Conservation (phyloP, 2,888 invertebrate species). For the Ophioninae sp. region DNA sequence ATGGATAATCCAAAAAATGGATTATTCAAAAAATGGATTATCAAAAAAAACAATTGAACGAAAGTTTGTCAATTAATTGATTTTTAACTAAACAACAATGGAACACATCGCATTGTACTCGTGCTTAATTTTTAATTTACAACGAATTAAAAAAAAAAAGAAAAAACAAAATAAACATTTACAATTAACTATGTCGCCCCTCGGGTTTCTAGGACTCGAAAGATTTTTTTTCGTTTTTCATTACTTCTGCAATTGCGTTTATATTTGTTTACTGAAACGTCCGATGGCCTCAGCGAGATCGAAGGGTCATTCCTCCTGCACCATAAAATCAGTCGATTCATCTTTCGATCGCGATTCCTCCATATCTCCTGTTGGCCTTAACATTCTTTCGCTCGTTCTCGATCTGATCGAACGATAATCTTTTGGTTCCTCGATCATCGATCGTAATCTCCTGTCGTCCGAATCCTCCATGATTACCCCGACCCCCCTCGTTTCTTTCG, state of each 20-base stretch:
- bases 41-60: not conserved
- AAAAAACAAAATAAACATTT: slow-evolving; percentile 37
- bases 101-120: slow-evolving; percentile 27
- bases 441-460: slow-evolving; percentile 23
- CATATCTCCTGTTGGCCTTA: slow-evolving; percentile 52
- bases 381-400: slow-evolving; percentile 22
- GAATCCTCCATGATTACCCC: slow-evolving; percentile 20
- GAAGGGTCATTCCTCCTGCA: slow-evolving; percentile 54
- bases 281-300: slow-evolving; percentile 2
- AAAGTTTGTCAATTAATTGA: not conserved
- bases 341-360: slow-evolving; percentile 56
- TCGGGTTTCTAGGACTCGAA: not conserved
- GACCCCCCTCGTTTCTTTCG: slow-evolving; percentile 17
- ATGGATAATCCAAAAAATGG: not conserved
- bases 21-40: not conserved
- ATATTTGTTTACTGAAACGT: slow-evolving; percentile 10
- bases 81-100: not conserved
- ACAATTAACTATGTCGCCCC: slow-evolving; percentile 52
- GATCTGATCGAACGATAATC: slow-evolving; percentile 52
- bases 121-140: slow-evolving; percentile 55
- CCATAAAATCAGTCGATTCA: slow-evolving; percentile 53
- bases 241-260: not conserved
- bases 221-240: slow-evolving; percentile 6
- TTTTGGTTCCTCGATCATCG: slow-evolving; percentile 42
- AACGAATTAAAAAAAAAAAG: slow-evolving; percentile 47